These are phyloP conservation scores for Pelvicachromis taeniatus DNA, from an alignment of 2,113 vertebrate genomes.

Conservation along the genomic window DNA sequence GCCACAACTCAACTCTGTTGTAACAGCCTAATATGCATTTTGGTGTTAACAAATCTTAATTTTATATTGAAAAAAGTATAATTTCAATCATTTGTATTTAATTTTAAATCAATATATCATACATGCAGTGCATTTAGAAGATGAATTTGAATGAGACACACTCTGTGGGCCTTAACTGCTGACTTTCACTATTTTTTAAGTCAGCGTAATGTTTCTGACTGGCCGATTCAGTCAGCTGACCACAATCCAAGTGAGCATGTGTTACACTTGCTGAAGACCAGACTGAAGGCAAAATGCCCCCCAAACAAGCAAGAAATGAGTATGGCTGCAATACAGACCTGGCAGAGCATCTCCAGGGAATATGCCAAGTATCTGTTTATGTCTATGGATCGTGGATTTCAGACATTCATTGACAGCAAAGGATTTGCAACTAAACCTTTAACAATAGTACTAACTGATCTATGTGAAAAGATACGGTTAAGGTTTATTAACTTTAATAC, in stretches of 20 bases:
- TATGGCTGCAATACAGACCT: conserved; percentile 39
- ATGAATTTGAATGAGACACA: not conserved
- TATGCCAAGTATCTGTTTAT: conserved; percentile 41
- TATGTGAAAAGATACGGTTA: not conserved
- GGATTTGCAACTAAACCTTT: not conserved
- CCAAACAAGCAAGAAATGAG: conserved; percentile 44
- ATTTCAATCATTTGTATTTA: not conserved
- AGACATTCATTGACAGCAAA: not conserved
- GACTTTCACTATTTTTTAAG: not conserved
- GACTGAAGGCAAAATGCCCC: conserved; percentile 32
- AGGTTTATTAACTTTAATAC: not conserved
- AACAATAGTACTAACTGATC: not conserved
- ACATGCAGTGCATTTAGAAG: not conserved
- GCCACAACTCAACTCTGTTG: not conserved
- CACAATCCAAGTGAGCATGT: conserved; percentile 41
- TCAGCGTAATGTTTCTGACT: conserved; percentile 1
- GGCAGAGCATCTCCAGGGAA: conserved; percentile 29
- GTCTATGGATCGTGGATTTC: conserved; percentile 13
- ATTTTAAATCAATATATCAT: not conserved
- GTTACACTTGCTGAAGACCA: conserved; percentile 35
- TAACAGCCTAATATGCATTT: not conserved
- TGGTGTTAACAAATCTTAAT: not conserved
- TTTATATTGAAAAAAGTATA: not conserved
- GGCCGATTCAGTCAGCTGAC: conserved; percentile 33
- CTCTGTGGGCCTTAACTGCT: not conserved